A percentile compares a stretch with the other conserved stretches of the same genome.
phyloP scores from a whole-genome alignment of 2,888 invertebrate species.

The Acleris emargana region DNA sequence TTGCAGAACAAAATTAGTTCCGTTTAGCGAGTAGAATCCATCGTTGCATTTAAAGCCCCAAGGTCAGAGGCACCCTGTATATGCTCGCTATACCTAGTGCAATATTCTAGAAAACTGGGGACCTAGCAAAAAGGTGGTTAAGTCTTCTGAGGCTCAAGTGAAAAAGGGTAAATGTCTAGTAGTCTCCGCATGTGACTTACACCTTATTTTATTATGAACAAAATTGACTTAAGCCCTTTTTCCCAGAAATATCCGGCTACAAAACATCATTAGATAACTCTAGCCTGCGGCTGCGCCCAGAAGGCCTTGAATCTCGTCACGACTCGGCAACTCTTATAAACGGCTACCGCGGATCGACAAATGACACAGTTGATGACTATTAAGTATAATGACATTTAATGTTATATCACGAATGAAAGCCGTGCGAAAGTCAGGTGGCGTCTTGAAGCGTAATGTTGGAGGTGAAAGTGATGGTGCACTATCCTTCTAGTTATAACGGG shows the following conservation, averaged over 20 bases:
- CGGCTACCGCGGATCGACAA: slow-evolving; percentile 24
- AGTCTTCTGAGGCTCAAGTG: too few species aligned
- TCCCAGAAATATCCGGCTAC: slow-evolving; percentile 25
- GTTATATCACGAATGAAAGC: slow-evolving; percentile 35
- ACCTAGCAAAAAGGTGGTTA: too few species aligned
- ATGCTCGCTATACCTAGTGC: neutral
- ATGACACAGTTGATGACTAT: slow-evolving; percentile 22
- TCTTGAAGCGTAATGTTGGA: slow-evolving; percentile 20
- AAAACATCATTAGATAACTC: slow-evolving; percentile 36
- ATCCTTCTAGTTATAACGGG: slow-evolving; percentile 23
- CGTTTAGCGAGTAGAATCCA: too few species aligned
- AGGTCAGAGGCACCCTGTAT: too few species aligned
- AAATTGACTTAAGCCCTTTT: too few species aligned
- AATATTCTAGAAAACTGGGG: neutral
- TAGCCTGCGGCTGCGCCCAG: slow-evolving; percentile 41
- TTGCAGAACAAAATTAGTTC: too few species aligned
- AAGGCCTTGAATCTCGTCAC: slow-evolving; percentile 58
- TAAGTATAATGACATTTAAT: slow-evolving; percentile 32
- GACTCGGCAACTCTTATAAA: slow-evolving; percentile 42
- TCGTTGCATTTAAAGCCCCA: too few species aligned
- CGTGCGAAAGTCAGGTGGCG: slow-evolving; percentile 32
- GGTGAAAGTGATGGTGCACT: slow-evolving; percentile 31
- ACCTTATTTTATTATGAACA: too few species aligned
- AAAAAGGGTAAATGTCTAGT: too few species aligned
- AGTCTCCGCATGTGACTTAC: too few species aligned